Base-by-base conservation (phyloP, 2,888 invertebrate genomes). In the Eupithecia abbreviata region DNA sequence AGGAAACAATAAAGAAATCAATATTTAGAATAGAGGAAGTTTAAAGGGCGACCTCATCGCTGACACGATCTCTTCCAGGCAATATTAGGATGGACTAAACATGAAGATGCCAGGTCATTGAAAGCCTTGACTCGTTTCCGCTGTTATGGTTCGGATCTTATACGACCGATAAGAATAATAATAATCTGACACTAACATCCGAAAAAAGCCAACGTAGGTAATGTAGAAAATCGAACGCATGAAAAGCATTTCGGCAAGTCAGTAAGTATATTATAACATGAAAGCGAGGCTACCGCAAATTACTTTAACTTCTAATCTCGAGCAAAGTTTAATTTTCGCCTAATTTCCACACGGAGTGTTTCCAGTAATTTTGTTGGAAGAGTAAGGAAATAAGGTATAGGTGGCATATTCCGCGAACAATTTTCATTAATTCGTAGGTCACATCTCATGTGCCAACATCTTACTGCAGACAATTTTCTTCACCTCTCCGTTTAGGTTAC, bases 271-370 rank as follows among this genome's bases (percentile, higher is more conserved):
- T 43, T 70, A 72, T 73, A 78, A 83, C 79, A 84, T 83, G 82
- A 86, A 85, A 85, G 82, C 81, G 81, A 85, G 77, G 77, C 82
- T 69, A 80, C 87, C 85, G 77, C 87, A 85, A 89, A 91, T 91
- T 90, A 89, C 86, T 86, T 89, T 84, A 88, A 88, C 87, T 88
- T 87, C 84, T 85, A 88, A 90, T 88, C 87, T 85, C 85, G 75
- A 72, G 80, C 75, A 83, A 81, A 86, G 87, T 88, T 88, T 88
- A 89, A 90, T 91, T 91, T 88, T 84, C 84, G 76, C 84, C 86
- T 86, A 88, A 89, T 89, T 90, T 86, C 81, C 82, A 84, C 87
- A 87, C 77, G 68, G 79, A 76, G 81, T 77, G 81, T 75, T 82
- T 80, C 80, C 84, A 82, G 83, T 84, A 86, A 85, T 85, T 87